These are phyloP conservation scores for Paraescarpia echinospica DNA, from an alignment of 1,140 invertebrate species.

Conservation along the genomic window DNA sequence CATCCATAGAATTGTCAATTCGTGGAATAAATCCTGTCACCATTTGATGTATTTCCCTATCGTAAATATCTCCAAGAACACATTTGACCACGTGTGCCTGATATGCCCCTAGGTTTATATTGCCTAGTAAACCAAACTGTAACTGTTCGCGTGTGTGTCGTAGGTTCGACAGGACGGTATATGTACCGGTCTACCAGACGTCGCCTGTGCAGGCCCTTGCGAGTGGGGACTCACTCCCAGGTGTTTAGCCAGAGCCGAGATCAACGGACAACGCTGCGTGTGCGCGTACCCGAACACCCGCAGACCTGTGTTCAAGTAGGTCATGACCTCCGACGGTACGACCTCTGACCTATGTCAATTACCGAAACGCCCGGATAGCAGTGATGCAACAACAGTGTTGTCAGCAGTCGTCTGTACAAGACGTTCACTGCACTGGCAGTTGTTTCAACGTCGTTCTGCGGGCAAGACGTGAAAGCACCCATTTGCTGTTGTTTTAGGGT, in stretches of 20 bases:
- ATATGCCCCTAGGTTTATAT: no score
- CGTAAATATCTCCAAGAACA: no score
- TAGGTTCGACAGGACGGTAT: background rate
- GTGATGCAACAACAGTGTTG: background rate
- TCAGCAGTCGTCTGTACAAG: no score
- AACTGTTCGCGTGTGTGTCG: no score
- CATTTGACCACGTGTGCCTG: background rate
- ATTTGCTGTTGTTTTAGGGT: background rate
- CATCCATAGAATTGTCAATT: background rate
- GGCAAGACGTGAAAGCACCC: background rate
- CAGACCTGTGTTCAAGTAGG: background rate
- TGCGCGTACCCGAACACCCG: background rate
- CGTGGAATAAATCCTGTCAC: no score
- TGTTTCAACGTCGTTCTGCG: background rate
- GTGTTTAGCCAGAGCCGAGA: background rate
- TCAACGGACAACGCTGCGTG: background rate
- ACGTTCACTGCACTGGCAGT: background rate
- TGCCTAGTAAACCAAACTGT: no score
- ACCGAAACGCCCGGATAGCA: background rate
- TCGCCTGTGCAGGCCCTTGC: background rate
- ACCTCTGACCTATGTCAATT: background rate
- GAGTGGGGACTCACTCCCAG: background rate
- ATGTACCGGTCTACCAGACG: background rate
- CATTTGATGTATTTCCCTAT: no score
- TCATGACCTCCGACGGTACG: background rate